Evolutionary conservation across 2,797 vertebrate genomes (phyloP).

Genomic region (Chloroceryle amazona): DNA sequence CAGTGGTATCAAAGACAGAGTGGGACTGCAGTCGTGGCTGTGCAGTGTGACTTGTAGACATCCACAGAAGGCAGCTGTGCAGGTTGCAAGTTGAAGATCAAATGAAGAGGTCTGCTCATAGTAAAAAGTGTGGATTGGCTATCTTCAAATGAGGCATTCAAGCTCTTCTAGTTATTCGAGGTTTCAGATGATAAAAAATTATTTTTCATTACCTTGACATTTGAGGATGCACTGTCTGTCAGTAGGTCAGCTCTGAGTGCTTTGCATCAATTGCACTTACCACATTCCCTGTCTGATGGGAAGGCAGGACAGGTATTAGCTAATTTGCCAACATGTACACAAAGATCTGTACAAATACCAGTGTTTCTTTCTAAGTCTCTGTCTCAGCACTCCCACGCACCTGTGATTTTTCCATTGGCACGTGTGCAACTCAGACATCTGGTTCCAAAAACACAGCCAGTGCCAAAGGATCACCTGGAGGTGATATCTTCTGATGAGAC

Average conservation of each 20-base stretch:
- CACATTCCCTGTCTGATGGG: neutral
- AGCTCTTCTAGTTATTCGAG: neutral
- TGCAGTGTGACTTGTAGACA: neutral
- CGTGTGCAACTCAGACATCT: neutral
- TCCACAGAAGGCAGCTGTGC: rapidly evolving
- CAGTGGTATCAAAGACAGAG: neutral
- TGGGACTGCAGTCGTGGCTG: rapidly evolving
- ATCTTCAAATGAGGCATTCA: neutral
- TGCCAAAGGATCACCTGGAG: neutral
- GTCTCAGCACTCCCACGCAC: neutral
- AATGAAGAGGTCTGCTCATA: neutral
- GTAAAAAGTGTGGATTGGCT: neutral
- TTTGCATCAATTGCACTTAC: neutral
- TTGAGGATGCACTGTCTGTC: neutral
- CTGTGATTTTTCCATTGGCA: neutral
- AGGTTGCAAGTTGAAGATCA: neutral
- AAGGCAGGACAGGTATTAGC: neutral
- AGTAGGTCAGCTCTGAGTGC: neutral
- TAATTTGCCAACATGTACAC: neutral
- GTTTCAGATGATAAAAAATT: neutral
- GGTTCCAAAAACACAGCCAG: neutral
- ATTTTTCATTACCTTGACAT: neutral
- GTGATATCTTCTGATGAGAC: neutral
- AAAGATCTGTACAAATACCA: neutral
- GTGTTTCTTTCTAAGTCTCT: neutral